A percentile compares a stretch with the other conserved stretches of the same genome.
phyloP scores from a whole-genome alignment of 2,888 invertebrate species.

The Drosophila basisetae region DNA sequence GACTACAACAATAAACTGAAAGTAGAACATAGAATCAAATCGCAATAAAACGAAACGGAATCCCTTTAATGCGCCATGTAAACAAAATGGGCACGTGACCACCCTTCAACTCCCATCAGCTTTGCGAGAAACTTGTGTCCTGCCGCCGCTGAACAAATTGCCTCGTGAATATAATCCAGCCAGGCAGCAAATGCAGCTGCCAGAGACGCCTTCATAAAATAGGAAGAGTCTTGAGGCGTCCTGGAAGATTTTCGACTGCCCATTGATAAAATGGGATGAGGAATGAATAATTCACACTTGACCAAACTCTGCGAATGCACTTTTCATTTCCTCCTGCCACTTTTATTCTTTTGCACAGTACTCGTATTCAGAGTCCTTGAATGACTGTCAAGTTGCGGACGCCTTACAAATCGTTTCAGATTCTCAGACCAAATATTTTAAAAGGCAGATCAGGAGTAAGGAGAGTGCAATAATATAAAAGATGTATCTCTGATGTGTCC shows the following conservation, averaged over 20 bases:
- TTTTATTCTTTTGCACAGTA: slow-evolving; percentile 12
- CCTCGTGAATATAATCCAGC: slow-evolving; percentile 59
- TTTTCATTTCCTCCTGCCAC: slow-evolving; percentile 16
- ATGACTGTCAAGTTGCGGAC: slow-evolving; percentile 57
- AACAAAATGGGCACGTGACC: slow-evolving; percentile 84
- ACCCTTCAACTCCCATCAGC: neutral
- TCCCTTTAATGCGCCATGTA: slow-evolving; percentile 82
- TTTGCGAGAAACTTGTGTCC: slow-evolving; percentile 26
- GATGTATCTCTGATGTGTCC: slow-evolving; percentile 36
- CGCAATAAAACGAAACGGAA: slow-evolving; percentile 77
- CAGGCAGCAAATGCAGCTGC: slow-evolving; percentile 46
- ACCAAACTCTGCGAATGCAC: slow-evolving; percentile 38
- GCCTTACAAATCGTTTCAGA: slow-evolving; percentile 60
- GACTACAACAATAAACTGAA: slow-evolving; percentile 43
- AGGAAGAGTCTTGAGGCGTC: slow-evolving; percentile 9
- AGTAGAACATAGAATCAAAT: slow-evolving; percentile 73
- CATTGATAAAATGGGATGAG: slow-evolving; percentile 10
- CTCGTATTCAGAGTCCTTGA: slow-evolving; percentile 43
- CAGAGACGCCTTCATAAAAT: slow-evolving; percentile 56
- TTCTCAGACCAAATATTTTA: slow-evolving; percentile 57
- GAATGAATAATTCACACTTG: slow-evolving; percentile 55
- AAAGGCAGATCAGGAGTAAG: neutral
- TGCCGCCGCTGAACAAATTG: slow-evolving; percentile 66
- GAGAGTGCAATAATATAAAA: slow-evolving; percentile 49
- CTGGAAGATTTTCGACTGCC: slow-evolving; percentile 24